These are phyloP conservation scores for Cryptocephalus moraei DNA, from an alignment of 2,888 invertebrate species.

Conservation along the genomic window DNA sequence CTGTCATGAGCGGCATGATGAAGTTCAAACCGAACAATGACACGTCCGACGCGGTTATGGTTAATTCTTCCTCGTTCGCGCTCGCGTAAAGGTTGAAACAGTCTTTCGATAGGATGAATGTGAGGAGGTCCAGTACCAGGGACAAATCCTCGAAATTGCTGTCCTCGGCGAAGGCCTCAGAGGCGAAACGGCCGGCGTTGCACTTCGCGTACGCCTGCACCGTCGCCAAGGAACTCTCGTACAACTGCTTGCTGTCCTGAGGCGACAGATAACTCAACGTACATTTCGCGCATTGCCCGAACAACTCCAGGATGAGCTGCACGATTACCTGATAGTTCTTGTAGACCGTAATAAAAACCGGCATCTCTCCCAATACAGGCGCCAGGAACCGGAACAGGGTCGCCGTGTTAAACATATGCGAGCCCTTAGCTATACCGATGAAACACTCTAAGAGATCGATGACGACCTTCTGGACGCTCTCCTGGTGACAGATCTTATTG, in stretches of 20 bases:
- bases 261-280: conserved; percentile 56
- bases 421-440: conserved; percentile 59
- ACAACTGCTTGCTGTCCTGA: conserved; percentile 50
- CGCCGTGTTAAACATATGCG: conserved; percentile 31
- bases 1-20: conserved; percentile 62
- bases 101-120: conserved; percentile 36
- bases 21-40: conserved; percentile 59
- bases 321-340: conserved; percentile 67
- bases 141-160: conserved; percentile 66
- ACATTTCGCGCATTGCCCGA: conserved; percentile 60
- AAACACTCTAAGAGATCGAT: conserved; percentile 67
- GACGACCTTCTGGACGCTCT: conserved; percentile 55
- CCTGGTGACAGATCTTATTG: conserved; percentile 45
- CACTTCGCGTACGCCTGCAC: conserved; percentile 61
- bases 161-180: conserved; percentile 59
- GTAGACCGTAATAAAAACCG: conserved; percentile 61
- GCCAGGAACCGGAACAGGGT: conserved; percentile 48
- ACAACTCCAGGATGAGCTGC: conserved; percentile 61
- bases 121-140: conserved; percentile 66
- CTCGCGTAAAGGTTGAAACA: conserved; percentile 32
- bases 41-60: conserved; percentile 47
- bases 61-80: conserved; percentile 25
- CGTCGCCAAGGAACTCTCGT: conserved; percentile 56
- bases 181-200: conserved; percentile 52
- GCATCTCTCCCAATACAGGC: conserved; percentile 55